Base-by-base conservation (phyloP, 2,888 invertebrate species). In the Aspidiotus destructor region DNA sequence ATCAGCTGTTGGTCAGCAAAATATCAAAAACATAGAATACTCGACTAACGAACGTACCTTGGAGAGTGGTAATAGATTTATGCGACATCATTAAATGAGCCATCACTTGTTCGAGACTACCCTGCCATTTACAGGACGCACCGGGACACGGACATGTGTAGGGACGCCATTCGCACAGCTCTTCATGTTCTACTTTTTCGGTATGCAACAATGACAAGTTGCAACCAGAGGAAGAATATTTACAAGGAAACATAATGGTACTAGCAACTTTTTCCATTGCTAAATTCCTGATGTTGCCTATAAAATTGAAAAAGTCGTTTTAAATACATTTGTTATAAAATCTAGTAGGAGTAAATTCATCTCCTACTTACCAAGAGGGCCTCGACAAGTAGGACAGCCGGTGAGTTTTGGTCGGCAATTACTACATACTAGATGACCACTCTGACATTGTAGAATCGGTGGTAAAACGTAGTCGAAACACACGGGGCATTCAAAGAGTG, bases 91-190 rank as follows among this genome's bases (percentile, higher is more conserved):
- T 91, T 68, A 99, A 83, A 80, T 99, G 99, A 41, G 91, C 90
- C 98, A 99, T 99, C 60, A 99, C 99, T 81, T 96, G 91, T 77
- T 97, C 96, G 48, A 99, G 81, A 55, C 93, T 89, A 48, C 99
- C 99, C 78, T 96, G 95, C 99, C 99, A 99, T 77, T 98, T 97
- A 80, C 99, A 99, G 1, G 72, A 72, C 44, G 72, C 98, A 55
- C 98, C 98, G n/a, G 99, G 99, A 77, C 99, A 99, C 41, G 99
- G 99, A 78, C 99, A 99, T 72, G 91, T 88, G 78, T 99, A 99
- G 1, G 99, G 99, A 77, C 98, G 87, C 82, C 88, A 97, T 81
- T 99, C 98, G 78, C 99, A 99, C 7, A 89, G 86, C 79, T 99
- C 99, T 80, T 99, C 99, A 77, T 99, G 99, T 75, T 98, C 98